Base-by-base conservation (phyloP, 2,113 vertebrate genomes). In the Tyrannus savana region DNA sequence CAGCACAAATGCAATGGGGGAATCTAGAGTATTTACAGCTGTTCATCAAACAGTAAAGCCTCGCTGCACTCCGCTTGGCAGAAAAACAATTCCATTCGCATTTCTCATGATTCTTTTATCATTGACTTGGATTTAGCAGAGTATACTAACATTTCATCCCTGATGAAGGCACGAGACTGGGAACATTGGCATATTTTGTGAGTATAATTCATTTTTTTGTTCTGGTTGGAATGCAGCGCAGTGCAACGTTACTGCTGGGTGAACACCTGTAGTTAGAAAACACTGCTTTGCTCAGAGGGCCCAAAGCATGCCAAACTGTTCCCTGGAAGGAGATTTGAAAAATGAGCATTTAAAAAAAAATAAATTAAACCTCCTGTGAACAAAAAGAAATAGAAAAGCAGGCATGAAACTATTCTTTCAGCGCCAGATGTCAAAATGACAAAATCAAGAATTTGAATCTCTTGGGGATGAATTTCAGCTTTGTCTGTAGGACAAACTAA, bases 261-360 rank as follows among this genome's bases (percentile, higher is more conserved):
- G 96, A 96, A 92, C 86, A 94, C 76, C 93, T 96, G 93, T 92
- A 94, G 88, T 84, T 59, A 92, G 90, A 89, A 90, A 94, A 81
- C 76, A 92, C 75, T 39, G 52, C 52, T 89, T 93, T 94, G 80
- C 85, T 68, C 69, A 84, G 47, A 92, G 41, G 41, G 30, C 72
- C 56, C 64, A 84, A 64, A 81, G 76, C 85, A 78, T 76, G 78
- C 87, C 82, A 93, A 94, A 86, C 60, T 64, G 49, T 53, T 92
- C 80, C 41, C 68, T 81, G 66, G 64, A 90, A 96, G 56, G 33
- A 75, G 84, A 87, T 81, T 88, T 93, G 84, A 86, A 90, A 94
- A 93, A 73, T 46, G 21, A 94, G 39, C 14, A 56, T 59, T 88
- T 3, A 4, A 59, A 90, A 91, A 91, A 73, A 64, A n/a, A 47